Evolutionary conservation across 2,797 vertebrate species (phyloP).

Genomic region (Dromococcyx pavoninus): DNA sequence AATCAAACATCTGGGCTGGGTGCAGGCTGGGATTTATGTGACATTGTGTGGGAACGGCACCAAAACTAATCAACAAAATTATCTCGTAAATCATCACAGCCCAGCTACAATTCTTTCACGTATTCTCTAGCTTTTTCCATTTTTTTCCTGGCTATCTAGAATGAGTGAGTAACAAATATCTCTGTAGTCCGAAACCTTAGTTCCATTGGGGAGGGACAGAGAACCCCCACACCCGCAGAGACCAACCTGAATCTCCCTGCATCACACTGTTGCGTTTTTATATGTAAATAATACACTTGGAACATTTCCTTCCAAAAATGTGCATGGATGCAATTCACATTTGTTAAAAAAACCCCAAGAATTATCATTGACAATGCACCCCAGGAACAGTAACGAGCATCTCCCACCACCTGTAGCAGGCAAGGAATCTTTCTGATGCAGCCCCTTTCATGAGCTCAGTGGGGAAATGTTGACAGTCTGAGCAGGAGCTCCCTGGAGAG

Average conservation of each 20-base stretch:
- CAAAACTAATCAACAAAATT: slow-evolving; percentile 2
- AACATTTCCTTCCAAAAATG: background rate
- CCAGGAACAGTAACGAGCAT: background rate
- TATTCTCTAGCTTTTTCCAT: background rate
- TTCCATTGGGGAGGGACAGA: fast-evolving
- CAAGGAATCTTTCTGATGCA: background rate
- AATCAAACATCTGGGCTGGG: background rate
- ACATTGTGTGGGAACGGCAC: slow-evolving; percentile 2
- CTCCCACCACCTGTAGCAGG: background rate
- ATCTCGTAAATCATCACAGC: background rate
- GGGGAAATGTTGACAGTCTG: background rate
- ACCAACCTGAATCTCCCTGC: background rate
- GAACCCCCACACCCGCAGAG: background rate
- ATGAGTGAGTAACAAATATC: background rate
- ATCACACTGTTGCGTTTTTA: fast-evolving
- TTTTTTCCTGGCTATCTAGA: background rate
- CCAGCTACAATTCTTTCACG: background rate
- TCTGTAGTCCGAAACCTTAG: background rate
- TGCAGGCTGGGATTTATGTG: background rate
- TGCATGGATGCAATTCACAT: background rate
- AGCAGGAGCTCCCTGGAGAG: background rate
- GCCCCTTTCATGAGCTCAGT: background rate
- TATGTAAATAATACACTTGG: background rate
- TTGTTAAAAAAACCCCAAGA: background rate
- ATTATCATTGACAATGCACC: background rate